Evolutionary conservation across 2,113 vertebrate genomes (phyloP).

Genomic region (Mormoops blainvillei): DNA sequence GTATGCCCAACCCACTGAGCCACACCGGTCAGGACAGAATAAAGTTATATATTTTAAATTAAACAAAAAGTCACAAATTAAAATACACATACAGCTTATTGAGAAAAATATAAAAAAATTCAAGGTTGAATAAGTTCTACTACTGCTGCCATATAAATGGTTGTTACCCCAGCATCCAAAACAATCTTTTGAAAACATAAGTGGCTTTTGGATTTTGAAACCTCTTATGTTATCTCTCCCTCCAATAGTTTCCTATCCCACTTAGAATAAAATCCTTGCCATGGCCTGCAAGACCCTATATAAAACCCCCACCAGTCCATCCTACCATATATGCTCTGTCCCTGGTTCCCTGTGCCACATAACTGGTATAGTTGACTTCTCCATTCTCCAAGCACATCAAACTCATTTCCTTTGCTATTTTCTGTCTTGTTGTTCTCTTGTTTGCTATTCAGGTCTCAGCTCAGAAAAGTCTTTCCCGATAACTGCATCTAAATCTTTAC

Average conservation of each 20-base stretch:
- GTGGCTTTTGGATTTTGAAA: not conserved
- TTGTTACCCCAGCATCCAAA: not conserved
- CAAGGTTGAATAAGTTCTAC: not conserved
- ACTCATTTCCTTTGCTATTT: not conserved
- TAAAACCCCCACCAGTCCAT: not conserved
- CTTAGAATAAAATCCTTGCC: not conserved
- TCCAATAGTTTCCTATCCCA: not conserved
- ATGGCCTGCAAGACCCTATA: not conserved
- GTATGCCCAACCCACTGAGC: too few relatives aligned
- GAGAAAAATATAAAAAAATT: not conserved
- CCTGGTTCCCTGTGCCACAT: not conserved
- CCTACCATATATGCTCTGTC: not conserved
- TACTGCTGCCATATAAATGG: not conserved
- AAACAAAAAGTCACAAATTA: not conserved
- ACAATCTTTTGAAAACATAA: not conserved
- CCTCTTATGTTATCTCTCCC: not conserved
- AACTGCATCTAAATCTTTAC: not conserved
- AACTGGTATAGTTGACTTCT: not conserved
- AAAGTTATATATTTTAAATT: constrained; percentile 7
- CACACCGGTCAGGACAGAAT: not conserved
- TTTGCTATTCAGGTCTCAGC: not conserved
- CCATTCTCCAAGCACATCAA: not conserved
- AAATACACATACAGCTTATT: not conserved
- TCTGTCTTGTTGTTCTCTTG: not conserved
- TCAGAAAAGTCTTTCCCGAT: not conserved